Evolutionary conservation across 2,888 invertebrate species (phyloP), one percentile per base, ranked within the genome.

Genomic region (Cynaeus angustus): DNA sequence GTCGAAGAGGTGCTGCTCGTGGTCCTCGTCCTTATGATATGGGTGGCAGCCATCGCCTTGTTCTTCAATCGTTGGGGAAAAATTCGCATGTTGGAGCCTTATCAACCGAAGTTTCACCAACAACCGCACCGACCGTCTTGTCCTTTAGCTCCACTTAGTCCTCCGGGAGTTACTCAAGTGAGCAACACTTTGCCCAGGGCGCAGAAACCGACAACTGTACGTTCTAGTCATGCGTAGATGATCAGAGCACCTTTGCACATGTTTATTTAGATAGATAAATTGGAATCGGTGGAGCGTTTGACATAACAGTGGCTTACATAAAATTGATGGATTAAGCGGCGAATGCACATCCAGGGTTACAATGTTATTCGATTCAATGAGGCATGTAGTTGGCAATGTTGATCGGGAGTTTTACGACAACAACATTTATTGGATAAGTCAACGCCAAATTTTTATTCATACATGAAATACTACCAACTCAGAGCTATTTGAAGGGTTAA

Each of bases 1-100:
- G 92, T 94, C 58, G 95, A 95, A 84, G 95, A 96, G 82, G 91
- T 94, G 12, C 88, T 95, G 56, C 93, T 96, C 79, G 95, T 96
- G 64, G 90, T 93, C 48, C 89, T 95, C 74, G 95, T 96, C 21
- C 87, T 96, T 14, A 88, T 94, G 50, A 89, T 96, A 9, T 96
- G 96, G 96, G 92, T 94, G 62, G 95, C 93, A 0, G 95, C 96
- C 72, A 95, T 96, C 72, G 93, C 94, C 1, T 88, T 96, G 46
- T 96, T 96, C 88, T 95, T 96, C 89, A 96, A 96, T 86, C 92
- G 96, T 73, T 96, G 96, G 96, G 96, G 96, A 81, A 96, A 96
- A 88, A 96, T 96, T 83, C 91, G 95, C 73, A 95, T 95, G 94
- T 85, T 95, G 85, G 95, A 95, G 83, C 95, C 95, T 0, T 95